phyloP scores from a whole-genome alignment of 2,797 vertebrate species.

The Gobio occitaniae region DNA sequence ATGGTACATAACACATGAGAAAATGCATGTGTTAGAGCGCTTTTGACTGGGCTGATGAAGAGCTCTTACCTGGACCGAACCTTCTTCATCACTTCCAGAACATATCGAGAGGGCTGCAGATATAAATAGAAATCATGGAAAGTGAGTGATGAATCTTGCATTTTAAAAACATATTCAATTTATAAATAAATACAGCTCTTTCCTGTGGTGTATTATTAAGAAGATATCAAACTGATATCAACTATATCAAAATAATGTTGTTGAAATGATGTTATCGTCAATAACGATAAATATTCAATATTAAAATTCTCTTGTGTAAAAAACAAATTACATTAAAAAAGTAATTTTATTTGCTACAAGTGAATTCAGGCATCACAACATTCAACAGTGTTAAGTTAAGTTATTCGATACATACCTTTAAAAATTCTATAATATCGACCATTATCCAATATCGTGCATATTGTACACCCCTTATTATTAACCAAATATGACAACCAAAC shows the following conservation, averaged over 20 bases:
- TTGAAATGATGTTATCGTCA: not conserved
- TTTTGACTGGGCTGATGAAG: not conserved
- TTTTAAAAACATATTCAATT: not conserved
- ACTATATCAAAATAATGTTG: not conserved
- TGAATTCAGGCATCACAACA: not conserved
- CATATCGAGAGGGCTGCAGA: constrained; percentile 86
- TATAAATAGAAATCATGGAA: not conserved
- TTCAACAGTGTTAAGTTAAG: not conserved
- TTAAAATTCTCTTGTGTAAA: not conserved
- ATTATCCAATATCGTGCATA: not conserved
- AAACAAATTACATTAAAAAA: not conserved
- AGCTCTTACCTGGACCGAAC: constrained; percentile 89
- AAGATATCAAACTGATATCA: too few species aligned
- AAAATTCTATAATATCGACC: not conserved
- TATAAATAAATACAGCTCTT: not conserved
- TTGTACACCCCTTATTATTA: not conserved
- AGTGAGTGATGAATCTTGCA: not conserved
- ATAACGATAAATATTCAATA: not conserved
- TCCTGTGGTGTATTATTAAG: not conserved
- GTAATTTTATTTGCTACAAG: not conserved
- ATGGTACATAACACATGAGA: not conserved
- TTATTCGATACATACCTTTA: not conserved
- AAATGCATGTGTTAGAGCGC: not conserved
- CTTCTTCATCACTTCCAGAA: constrained; percentile 94
- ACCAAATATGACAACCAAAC: not conserved